Base-by-base conservation (phyloP, 2,888 invertebrate genomes). In the Pachliopta kotzebuea region DNA sequence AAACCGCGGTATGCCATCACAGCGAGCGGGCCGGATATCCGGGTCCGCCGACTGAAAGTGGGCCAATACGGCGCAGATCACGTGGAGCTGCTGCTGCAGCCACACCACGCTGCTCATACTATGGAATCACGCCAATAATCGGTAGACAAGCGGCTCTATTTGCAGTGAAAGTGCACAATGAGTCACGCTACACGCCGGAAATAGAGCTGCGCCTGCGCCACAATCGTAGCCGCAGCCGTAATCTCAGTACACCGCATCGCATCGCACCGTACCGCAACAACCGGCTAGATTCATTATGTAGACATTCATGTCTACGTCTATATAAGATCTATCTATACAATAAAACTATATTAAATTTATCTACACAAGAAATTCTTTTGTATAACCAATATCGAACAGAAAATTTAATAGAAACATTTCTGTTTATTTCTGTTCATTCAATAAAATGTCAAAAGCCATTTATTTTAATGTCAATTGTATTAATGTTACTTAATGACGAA, bases 91-190 rank as follows among this genome's bases (percentile, higher is more conserved):
- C 62, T 60, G 58, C 58, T 66, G 63, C 59, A 63, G 64, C 67
- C 52, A 63, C 60, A 62, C 67, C 59, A 61, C 68, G 72, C 67
- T 63, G 75, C 71, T 75, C 72, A 76, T 73, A 71, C 74, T 77
- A 76, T 72, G 72, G 72, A 78, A 74, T 76, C 77, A 73, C 75
- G 77, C 77, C 80, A 78, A 79, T 83, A 78, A 79, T 78, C 77
- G 72, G 76, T 74, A 82, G 82, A 82, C 82, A 75, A 76, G 73
- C 75, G 73, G 73, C 73, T 77, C 77, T 80, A 81, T 85, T 83
- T 83, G 83, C 77, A 85, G 86, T 85, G 86, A 86, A 88, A 88
- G 86, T 85, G 84, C 83, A 85, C 83, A 85, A 73, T 86, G 87
- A 88, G 83, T 88, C 85, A 86, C 76, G 75, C 76, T 72, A 71